phyloP scores from a whole-genome alignment of 2,888 invertebrate genomes.

The Tachystola acroxantha region DNA sequence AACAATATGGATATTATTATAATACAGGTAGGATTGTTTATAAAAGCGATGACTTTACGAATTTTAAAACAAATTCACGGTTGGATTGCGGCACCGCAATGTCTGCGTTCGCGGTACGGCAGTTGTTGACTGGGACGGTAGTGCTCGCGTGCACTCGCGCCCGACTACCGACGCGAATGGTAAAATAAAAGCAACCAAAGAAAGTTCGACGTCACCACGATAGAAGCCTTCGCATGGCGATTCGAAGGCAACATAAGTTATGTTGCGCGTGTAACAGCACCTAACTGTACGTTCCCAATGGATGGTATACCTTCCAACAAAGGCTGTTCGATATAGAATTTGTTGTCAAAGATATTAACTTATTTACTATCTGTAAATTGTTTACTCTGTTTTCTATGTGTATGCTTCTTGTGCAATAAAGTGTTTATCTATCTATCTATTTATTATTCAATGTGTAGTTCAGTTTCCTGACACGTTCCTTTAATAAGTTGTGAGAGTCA shows the following conservation, averaged over 20 bases:
- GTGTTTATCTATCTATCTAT: too few relatives aligned
- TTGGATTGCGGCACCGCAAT: constrained; percentile 38
- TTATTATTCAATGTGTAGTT: too few relatives aligned
- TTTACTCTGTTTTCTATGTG: too few relatives aligned
- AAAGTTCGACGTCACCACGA: constrained; percentile 63
- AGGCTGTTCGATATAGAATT: not conserved
- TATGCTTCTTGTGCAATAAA: too few relatives aligned
- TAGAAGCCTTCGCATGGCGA: constrained; percentile 57
- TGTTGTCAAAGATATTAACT: not conserved
- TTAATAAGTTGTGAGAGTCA: too few relatives aligned
- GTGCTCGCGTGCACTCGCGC: constrained; percentile 50
- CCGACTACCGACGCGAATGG: constrained; percentile 54
- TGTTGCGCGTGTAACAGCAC: constrained; percentile 36
- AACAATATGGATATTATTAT: constrained; percentile 24
- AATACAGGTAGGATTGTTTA: constrained; percentile 29
- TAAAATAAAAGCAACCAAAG: constrained; percentile 61
- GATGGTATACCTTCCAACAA: not conserved
- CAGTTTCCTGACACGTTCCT: too few relatives aligned
- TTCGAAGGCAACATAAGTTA: constrained; percentile 51
- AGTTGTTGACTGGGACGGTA: constrained; percentile 21
- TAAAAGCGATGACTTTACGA: constrained; percentile 32
- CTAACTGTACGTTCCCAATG: constrained; percentile 31
- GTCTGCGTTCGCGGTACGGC: constrained; percentile 25
- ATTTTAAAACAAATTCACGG: constrained; percentile 50
- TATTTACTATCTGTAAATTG: not conserved